Base-by-base conservation (phyloP, 2,888 invertebrate species). In the Chymomyza caudatula region DNA sequence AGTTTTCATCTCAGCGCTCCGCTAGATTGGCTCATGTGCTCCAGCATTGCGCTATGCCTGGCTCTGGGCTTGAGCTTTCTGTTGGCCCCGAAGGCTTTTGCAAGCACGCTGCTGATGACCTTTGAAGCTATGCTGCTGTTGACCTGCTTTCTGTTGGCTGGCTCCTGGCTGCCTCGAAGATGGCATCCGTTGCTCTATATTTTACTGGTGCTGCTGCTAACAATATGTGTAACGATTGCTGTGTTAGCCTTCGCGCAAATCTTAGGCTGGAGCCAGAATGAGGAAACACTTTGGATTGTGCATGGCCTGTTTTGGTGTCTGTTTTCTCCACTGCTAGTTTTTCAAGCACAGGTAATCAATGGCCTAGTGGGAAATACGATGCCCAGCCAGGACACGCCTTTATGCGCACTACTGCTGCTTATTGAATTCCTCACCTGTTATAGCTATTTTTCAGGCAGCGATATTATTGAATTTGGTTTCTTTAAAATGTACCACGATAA, bases 301-400 rank as follows among this genome's bases (percentile, higher is more conserved):
- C 71, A 75, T 44, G 43, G 53, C 47, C 0, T 47, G 0, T 6
- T 78, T 19, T 69, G 71, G 64, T 1, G 60, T 1, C 0, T 42
- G 11, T 37, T 60, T 29, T 65, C 65, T 13, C 82, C 82, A 0
- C 0, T 83, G 17, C 19, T 78, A 29, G 23, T 83, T 0, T 76
- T 70, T 23, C 76, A 84, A 56, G 65, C 67, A 0, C 78, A 76
- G 52, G 57, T 84, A 1, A 67, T 83, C 37, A 56, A 67, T 23
- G 82, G 85, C 3, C 6, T 4, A 19, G 5, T 20, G 51, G 51
- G 51, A 0, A 56, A 65, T 13, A 4, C n/a, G 1, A 3, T 17
- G 6, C 72, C 86, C 0, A 1, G 60, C 0, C 8, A 63, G 23
- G 82, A 83, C 17, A 62, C 51, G 11, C 84, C 82, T 0, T 66